phyloP scores from a whole-genome alignment of 2,797 vertebrate genomes.

The Galago senegalensis region DNA sequence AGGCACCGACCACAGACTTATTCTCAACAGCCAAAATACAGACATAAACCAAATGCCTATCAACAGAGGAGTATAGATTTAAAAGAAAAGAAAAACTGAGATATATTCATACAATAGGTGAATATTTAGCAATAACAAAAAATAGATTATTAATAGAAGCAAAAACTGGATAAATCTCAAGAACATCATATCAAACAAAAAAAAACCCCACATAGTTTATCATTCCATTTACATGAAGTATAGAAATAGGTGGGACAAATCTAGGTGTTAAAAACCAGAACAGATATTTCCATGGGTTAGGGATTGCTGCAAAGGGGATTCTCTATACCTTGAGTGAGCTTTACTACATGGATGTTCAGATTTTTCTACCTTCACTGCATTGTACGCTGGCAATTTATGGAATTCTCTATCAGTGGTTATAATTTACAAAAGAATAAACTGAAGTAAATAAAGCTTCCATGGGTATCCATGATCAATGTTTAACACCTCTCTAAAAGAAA shows the following conservation, averaged over 20 bases:
- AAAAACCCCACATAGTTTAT: background rate
- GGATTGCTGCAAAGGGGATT: background rate
- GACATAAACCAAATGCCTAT: background rate
- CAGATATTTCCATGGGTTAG: background rate
- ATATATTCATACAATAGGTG: background rate
- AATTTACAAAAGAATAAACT: background rate
- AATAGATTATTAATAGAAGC: background rate
- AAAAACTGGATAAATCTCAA: slow-evolving; percentile 6
- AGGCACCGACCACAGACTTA: background rate
- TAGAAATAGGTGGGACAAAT: background rate
- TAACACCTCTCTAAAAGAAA: background rate
- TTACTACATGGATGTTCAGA: background rate
- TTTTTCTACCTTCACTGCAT: background rate
- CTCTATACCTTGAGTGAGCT: background rate
- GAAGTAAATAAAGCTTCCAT: background rate
- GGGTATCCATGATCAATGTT: background rate
- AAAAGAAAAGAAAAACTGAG: background rate
- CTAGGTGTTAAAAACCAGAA: background rate
- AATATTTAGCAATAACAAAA: slow-evolving; percentile 11
- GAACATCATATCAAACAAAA: background rate
- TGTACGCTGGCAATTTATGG: background rate
- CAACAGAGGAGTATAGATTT: slow-evolving; percentile 4
- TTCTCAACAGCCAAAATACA: background rate
- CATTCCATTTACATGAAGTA: background rate
- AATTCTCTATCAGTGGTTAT: background rate